These are phyloP conservation scores for Cheilosia impressa DNA, from an alignment of 2,888 invertebrate species.

Conservation along the genomic window DNA sequence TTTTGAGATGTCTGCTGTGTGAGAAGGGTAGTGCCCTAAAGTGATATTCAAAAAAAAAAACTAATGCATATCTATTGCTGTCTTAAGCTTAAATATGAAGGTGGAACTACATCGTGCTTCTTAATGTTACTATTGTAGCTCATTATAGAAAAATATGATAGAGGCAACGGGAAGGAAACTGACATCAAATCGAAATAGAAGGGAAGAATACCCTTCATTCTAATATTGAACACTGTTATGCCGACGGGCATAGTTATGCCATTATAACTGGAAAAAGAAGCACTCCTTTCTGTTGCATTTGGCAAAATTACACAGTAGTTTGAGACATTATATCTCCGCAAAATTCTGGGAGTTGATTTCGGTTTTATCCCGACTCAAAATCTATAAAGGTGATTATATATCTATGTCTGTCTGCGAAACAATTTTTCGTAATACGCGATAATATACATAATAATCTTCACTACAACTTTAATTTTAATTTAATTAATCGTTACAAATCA, in stretches of 20 bases:
- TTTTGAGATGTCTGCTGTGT: neutral
- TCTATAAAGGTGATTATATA: too few relatives aligned
- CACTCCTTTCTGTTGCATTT: too few relatives aligned
- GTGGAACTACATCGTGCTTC: neutral
- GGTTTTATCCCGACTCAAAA: too few relatives aligned
- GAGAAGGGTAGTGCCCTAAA: conserved; percentile 11
- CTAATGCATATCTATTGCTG: neutral
- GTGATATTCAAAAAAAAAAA: neutral
- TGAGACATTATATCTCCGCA: too few relatives aligned
- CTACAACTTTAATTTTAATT: too few relatives aligned
- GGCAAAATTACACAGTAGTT: neutral
- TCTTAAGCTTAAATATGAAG: neutral
- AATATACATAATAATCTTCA: too few relatives aligned
- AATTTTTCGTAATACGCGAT: too few relatives aligned
- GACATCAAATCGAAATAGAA: neutral
- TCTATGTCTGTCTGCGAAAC: too few relatives aligned
- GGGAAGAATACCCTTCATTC: neutral
- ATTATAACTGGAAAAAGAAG: neutral
- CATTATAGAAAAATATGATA: neutral
- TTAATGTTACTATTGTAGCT: neutral
- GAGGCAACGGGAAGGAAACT: neutral
- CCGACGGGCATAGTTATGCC: neutral
- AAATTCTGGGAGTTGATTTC: too few relatives aligned
- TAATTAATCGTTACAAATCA: too few relatives aligned
- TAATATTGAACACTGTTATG: conserved; percentile 4